Evolutionary conservation across 1,140 invertebrate genomes (phyloP), one percentile per base, ranked within the genome.

Genomic region (Eumeta japonica): DNA sequence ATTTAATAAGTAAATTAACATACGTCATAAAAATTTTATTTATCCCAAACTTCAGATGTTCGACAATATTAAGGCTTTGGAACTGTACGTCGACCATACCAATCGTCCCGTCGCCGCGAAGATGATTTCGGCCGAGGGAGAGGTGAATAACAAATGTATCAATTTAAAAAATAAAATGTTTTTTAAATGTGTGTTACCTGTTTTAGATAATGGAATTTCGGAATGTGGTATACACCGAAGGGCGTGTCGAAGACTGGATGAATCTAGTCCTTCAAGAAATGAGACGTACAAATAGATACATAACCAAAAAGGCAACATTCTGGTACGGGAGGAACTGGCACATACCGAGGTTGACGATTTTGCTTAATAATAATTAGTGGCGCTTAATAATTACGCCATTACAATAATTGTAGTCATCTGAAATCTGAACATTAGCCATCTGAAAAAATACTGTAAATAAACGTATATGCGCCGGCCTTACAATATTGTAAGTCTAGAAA

Each of bases 231-330:
- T 68, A 72, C 33, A 77, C 81, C 1, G 80, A 83, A 45, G 86
- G 87, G 2, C 81, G 84, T 32, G 88, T 94, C 7, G 92, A 94
- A 72, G 83, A 90, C 37, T 95, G 92, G 92, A 92, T 96, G 91
- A 90, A 87, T 38, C 66, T 81, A 32, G 85, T 92, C 4, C 68
- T 93, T 10, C 75, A 67, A 5, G 90, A 94, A 67, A 95, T 95
- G 92, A 81, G 88, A 33, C 67, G 56, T 30, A 86, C 90, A 0
- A 93, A 93, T 75, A 79, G 87, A 46, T 89, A 85, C 50, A 83
- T 93, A 28, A 90, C 89, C 0, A 96, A 95, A 63, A 91, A 89
- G 58, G 86, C 89, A 10, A 84, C 94, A 46, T 91, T 84, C 63
- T 83, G 88, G 60, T 96, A 91, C 62, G 87, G 89, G 35, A 89